Conservation (phyloP, 2,797 vertebrate species). For the Linurgus olivaceus region DNA sequence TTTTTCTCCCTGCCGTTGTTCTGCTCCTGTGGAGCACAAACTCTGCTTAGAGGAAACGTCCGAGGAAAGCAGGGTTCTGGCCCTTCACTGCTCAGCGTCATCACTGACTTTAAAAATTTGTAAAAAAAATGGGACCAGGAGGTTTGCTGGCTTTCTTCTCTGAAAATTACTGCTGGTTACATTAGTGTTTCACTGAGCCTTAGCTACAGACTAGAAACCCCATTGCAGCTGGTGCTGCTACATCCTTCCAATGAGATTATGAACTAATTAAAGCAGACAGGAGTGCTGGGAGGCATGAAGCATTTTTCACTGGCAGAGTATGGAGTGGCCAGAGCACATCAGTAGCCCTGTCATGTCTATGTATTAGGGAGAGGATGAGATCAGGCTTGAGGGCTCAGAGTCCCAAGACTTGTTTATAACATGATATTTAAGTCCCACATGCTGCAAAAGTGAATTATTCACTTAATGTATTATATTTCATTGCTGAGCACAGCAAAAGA, state of each 20-base stretch:
- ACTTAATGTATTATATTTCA: neutral
- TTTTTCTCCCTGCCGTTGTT: neutral
- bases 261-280: neutral
- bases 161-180: neutral
- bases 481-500: neutral
- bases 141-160: neutral
- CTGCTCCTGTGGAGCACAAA: accelerated
- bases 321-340: neutral
- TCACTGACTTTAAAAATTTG: neutral
- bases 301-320: neutral
- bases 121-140: neutral
- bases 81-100: neutral
- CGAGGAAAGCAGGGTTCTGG: neutral
- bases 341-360: neutral
- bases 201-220: neutral
- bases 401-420: neutral
- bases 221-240: neutral
- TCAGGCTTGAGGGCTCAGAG: neutral
- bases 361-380: neutral
- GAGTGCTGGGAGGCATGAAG: neutral
- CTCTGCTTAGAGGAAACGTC: accelerated
- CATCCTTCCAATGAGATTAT: neutral
- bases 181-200: neutral
- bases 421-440: neutral
- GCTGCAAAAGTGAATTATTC: neutral